These are phyloP conservation scores for Cervus canadensis DNA, from an alignment of 2,113 vertebrate genomes.

Conservation along the genomic window DNA sequence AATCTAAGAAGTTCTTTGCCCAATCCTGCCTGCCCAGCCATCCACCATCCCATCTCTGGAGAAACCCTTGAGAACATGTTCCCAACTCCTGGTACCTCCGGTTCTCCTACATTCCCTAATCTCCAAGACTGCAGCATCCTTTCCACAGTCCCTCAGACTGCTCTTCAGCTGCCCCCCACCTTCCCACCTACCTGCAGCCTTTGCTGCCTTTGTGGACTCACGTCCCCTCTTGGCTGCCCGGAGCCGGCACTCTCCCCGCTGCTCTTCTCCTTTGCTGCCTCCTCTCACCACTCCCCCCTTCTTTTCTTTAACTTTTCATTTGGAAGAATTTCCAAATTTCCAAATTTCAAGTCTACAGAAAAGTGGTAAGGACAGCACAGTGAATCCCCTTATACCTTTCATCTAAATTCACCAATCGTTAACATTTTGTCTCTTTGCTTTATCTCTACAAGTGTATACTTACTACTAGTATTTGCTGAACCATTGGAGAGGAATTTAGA, in stretches of 20 bases:
- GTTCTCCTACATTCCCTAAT: too few species aligned
- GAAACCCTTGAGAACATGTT: background rate
- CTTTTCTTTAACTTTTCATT: background rate
- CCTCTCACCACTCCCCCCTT: background rate
- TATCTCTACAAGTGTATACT: background rate
- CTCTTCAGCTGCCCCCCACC: background rate
- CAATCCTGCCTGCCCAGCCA: background rate
- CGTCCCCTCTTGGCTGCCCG: background rate
- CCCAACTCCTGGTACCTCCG: background rate
- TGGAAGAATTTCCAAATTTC: background rate
- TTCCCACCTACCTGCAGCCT: background rate
- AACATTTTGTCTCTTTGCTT: background rate
- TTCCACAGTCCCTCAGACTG: background rate
- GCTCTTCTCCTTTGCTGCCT: background rate
- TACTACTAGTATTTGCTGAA: background rate
- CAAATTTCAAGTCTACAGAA: background rate
- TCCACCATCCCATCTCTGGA: background rate
- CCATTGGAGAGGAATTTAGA: background rate
- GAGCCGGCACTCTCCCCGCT: background rate
- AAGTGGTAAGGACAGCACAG: background rate
- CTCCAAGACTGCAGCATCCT: rapidly evolving
- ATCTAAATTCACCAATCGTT: background rate
- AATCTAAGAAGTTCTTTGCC: background rate
- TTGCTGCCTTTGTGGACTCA: background rate
- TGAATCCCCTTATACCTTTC: background rate